These are phyloP conservation scores for Brachymystax lenok DNA, from an alignment of 2,797 vertebrate species.

Conservation along the genomic window DNA sequence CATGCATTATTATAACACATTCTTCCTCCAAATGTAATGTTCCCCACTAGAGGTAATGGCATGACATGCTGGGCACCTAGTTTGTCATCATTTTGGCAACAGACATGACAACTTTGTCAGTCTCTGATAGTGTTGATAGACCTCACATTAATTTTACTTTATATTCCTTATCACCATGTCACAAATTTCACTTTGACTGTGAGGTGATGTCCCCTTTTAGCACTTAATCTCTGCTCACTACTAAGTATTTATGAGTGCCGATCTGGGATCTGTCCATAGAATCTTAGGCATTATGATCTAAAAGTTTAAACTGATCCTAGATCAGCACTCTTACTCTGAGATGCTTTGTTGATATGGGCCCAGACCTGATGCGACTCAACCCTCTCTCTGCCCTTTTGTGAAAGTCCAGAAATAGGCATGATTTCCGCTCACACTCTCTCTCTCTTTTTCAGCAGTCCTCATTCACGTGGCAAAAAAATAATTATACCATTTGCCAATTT, in stretches of 20 bases:
- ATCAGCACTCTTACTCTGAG: neutral
- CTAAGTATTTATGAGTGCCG: neutral
- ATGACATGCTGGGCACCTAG: slow-evolving; percentile 29
- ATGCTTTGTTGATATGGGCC: neutral
- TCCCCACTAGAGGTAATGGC: slow-evolving; percentile 27
- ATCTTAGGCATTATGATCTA: too few species aligned
- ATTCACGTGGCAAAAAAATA: neutral
- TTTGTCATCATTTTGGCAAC: slow-evolving; percentile 29
- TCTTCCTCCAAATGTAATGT: slow-evolving; percentile 36
- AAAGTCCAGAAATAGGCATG: neutral
- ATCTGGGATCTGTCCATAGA: too few species aligned
- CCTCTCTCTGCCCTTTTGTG: neutral
- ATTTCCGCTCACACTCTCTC: neutral
- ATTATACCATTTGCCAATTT: neutral
- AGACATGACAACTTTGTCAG: slow-evolving; percentile 19
- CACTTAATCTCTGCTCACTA: neutral
- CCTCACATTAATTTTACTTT: slow-evolving; percentile 28
- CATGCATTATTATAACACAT: slow-evolving; percentile 47
- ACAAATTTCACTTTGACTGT: slow-evolving; percentile 30
- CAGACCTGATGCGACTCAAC: neutral
- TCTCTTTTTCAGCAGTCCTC: neutral
- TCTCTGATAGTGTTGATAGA: slow-evolving; percentile 14
- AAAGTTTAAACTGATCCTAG: too few species aligned
- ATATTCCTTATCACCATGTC: slow-evolving; percentile 25
- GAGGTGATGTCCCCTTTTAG: slow-evolving; percentile 20